These are phyloP conservation scores for Pavo muticus DNA, from an alignment of 2,113 vertebrate species.

Conservation along the genomic window DNA sequence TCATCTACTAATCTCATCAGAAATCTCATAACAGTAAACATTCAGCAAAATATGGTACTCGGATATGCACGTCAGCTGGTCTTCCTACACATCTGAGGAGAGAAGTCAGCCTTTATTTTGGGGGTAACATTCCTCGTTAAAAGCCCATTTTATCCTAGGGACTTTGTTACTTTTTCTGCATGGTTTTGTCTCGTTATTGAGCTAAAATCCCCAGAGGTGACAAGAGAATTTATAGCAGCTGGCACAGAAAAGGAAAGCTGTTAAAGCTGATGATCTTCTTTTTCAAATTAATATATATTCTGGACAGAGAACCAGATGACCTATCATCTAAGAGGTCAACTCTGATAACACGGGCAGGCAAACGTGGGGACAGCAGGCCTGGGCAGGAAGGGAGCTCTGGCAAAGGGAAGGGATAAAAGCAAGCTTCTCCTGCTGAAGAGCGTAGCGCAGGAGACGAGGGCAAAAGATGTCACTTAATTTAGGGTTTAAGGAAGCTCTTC, in stretches of 20 bases:
- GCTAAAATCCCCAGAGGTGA: conserved; percentile 1
- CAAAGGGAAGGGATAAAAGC: background rate
- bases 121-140: background rate
- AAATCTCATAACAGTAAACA: conserved; percentile 50
- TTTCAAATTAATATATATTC: conserved; percentile 12
- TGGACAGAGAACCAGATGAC: conserved; percentile 17
- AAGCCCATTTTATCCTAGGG: background rate
- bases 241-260: conserved; percentile 26
- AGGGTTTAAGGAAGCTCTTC: background rate
- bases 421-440: background rate
- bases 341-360: background rate
- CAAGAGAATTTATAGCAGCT: conserved; percentile 34
- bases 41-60: conserved; percentile 23
- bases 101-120: background rate
- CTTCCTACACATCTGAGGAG: background rate
- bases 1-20: conserved; percentile 60
- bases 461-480: background rate
- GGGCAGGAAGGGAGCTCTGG: background rate
- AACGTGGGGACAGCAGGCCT: accelerated
- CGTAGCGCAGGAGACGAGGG: accelerated
- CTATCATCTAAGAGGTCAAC: background rate
- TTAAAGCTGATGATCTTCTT: background rate
- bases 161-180: conserved; percentile 15
- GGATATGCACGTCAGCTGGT: conserved; percentile 12
- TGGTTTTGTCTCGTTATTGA: background rate